phyloP scores from a whole-genome alignment of 2,888 invertebrate genomes.

The Caenorhabditis sulstoni region DNA sequence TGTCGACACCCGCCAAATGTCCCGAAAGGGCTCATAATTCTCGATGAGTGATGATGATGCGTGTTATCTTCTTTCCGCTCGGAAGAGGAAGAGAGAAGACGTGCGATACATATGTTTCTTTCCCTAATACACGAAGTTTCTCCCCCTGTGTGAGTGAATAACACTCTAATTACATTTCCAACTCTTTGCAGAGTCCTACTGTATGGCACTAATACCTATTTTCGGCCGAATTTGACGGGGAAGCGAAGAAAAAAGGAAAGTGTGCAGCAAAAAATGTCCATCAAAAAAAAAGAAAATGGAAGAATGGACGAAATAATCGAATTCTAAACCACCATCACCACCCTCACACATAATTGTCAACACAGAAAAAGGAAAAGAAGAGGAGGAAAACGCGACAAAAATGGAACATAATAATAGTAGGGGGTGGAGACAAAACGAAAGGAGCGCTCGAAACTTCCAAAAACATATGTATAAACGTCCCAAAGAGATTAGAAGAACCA shows the following conservation, averaged over 20 bases:
- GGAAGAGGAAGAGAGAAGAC: not conserved
- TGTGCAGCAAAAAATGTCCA: not conserved
- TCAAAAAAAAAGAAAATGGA: not conserved
- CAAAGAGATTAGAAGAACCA: slow-evolving; percentile 41
- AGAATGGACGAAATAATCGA: not conserved
- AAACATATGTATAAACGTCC: slow-evolving; percentile 41
- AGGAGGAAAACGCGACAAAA: not conserved
- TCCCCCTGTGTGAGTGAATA: slow-evolving; percentile 14
- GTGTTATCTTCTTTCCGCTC: not conserved
- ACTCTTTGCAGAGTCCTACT: not conserved
- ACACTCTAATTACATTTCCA: slow-evolving; percentile 14
- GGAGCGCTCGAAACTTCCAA: not conserved
- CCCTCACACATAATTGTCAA: slow-evolving; percentile 4
- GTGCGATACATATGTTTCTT: too few species aligned
- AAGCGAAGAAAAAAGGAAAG: not conserved
- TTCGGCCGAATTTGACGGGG: not conserved
- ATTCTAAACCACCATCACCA: not conserved
- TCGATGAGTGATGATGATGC: not conserved
- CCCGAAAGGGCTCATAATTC: too few species aligned
- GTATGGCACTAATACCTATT: not conserved
- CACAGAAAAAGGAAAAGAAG: not conserved
- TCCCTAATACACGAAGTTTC: too few species aligned
- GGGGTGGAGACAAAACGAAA: not conserved
- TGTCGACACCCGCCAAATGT: too few species aligned
- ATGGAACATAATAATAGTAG: too few species aligned